Evolutionary conservation across 2,797 vertebrate genomes (phyloP).

Genomic region (Myioborus melanocephalus): DNA sequence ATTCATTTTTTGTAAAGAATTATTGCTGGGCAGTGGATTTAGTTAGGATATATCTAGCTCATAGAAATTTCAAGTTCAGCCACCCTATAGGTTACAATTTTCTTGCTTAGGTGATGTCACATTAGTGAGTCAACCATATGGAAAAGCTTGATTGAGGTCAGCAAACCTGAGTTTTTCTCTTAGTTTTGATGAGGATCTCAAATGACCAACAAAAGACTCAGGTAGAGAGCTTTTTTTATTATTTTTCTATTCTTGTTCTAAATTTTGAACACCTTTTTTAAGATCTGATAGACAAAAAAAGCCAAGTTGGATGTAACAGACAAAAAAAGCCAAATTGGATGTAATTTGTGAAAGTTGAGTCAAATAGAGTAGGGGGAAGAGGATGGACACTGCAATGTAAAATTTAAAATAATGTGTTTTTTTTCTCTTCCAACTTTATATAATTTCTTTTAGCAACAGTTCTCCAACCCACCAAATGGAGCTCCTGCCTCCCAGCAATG

Average conservation of each 20-base stretch:
- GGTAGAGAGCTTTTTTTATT: rapidly evolving
- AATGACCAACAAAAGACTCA: not conserved
- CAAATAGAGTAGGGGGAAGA: not conserved
- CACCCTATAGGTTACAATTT: not conserved
- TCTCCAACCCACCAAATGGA: constrained; percentile 87
- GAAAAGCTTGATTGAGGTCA: not conserved
- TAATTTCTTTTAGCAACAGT: constrained; percentile 82
- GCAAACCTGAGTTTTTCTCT: not conserved
- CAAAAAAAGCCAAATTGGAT: not conserved
- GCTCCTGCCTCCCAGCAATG: constrained; percentile 79
- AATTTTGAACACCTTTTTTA: not conserved
- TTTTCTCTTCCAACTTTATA: constrained; percentile 28
- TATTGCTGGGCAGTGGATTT: not conserved
- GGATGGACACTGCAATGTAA: not conserved
- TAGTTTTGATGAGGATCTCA: not conserved
- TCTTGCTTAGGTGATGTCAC: not conserved
- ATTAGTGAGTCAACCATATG: not conserved
- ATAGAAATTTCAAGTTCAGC: not conserved
- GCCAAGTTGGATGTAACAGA: not conserved
- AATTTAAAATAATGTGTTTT: constrained; percentile 15
- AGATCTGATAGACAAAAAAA: not conserved
- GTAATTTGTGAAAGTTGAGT: not conserved
- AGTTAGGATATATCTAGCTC: not conserved
- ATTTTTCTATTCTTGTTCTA: not conserved
- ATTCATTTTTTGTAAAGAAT: not conserved